phyloP scores from a whole-genome alignment of 1,140 invertebrate species.

The Trichomalopsis sarcophagae region DNA sequence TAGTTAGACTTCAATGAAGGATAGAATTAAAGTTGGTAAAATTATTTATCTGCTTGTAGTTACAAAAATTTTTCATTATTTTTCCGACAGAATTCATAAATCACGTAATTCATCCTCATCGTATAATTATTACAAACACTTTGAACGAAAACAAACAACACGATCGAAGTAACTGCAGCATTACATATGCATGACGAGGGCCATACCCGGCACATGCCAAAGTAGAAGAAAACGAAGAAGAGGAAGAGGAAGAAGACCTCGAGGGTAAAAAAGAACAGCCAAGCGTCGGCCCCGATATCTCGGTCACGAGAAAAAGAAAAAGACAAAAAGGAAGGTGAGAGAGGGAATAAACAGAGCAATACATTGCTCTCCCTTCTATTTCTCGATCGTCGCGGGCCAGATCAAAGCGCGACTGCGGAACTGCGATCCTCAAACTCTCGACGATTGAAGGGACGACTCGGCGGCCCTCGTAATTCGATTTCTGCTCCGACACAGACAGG shows the following conservation, averaged over 20 bases:
- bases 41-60: no score
- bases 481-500: constrained; percentile 23
- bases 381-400: constrained; percentile 14
- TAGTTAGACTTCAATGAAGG: no score
- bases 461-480: constrained; percentile 30
- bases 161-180: no score
- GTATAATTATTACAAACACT: no score
- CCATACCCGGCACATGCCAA: neutral
- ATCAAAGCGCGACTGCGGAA: constrained; percentile 29
- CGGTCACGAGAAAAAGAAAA: neutral
- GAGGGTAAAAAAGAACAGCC: neutral
- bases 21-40: no score
- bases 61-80: no score
- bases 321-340: neutral
- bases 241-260: neutral
- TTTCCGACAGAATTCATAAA: no score
- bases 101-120: no score
- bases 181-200: neutral
- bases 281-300: neutral
- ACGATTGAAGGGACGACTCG: constrained; percentile 39
- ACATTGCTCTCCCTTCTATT: constrained; percentile 27
- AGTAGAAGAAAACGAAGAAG: neutral
- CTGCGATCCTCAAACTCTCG: constrained; percentile 42
- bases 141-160: no score
- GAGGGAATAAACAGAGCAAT: constrained; percentile 21